Percentiles rank a stretch among this genome's conserved stretches.
These are phyloP conservation scores for Macheiramphus alcinus DNA, from an alignment of 2,113 vertebrate species.

Conservation along the genomic window DNA sequence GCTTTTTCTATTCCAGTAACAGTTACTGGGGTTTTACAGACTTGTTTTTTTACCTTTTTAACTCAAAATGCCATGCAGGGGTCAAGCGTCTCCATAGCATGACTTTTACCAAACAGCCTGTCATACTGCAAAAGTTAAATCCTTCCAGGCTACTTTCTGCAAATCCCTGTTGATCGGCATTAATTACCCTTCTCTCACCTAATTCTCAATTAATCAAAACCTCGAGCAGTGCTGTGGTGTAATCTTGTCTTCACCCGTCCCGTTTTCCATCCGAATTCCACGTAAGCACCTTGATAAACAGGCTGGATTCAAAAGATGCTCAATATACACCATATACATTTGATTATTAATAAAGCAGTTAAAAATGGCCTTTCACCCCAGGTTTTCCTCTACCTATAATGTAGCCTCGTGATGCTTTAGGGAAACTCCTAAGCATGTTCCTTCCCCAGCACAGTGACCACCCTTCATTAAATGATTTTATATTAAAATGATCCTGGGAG, in stretches of 20 bases:
- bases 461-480: not conserved
- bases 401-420: not conserved
- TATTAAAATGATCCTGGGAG: not conserved
- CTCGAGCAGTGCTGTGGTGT: not conserved
- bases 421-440: not conserved
- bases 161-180: not conserved
- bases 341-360: not conserved
- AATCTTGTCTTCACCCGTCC: not conserved
- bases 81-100: fast-evolving
- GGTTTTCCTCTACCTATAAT: not conserved
- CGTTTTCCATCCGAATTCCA: fast-evolving
- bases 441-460: not conserved
- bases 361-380: not conserved
- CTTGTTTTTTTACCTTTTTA: fast-evolving
- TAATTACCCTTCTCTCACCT: not conserved
- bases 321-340: not conserved
- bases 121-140: not conserved
- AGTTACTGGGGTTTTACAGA: not conserved
- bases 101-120: not conserved
- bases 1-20: not conserved
- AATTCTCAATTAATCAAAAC: constrained; percentile 20
- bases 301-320: not conserved
- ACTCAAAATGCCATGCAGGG: not conserved
- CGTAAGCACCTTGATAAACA: not conserved
- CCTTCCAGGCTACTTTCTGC: not conserved